A percentile compares a stretch with the other conserved stretches of the same genome.
These are phyloP conservation scores for Hestina assimilis DNA, from an alignment of 1,140 invertebrate genomes.

Conservation along the genomic window DNA sequence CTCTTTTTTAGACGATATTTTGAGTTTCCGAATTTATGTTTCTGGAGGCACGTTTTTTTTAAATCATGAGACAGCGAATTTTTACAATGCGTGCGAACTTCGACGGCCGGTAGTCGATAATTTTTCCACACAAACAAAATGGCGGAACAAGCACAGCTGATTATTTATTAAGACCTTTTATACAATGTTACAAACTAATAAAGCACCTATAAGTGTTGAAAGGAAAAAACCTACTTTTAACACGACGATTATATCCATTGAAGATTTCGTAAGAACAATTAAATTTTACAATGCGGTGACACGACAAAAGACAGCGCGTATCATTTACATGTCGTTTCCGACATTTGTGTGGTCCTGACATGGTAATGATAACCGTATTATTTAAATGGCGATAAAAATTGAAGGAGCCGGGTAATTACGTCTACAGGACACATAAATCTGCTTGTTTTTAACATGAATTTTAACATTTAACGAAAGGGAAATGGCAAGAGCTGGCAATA, in stretches of 20 bases:
- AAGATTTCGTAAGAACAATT: neutral
- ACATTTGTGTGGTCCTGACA: constrained; percentile 3
- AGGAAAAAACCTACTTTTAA: too few relatives aligned
- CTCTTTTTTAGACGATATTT: too few relatives aligned
- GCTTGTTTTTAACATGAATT: neutral
- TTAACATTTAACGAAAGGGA: neutral
- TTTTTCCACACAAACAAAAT: too few relatives aligned
- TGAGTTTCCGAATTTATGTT: too few relatives aligned
- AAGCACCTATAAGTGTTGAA: too few relatives aligned
- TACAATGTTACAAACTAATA: too few relatives aligned
- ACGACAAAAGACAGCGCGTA: neutral
- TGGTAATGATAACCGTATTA: neutral
- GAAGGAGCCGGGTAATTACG: constrained; percentile 1
- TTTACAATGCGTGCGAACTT: too few relatives aligned
- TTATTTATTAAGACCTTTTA: too few relatives aligned
- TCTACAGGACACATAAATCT: neutral
- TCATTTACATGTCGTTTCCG: neutral
- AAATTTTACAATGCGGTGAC: neutral
- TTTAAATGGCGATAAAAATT: constrained; percentile 5
- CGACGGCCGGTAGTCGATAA: too few relatives aligned
- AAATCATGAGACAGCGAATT: too few relatives aligned
- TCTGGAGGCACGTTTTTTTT: too few relatives aligned
- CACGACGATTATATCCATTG: neutral
- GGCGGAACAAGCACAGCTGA: too few relatives aligned
- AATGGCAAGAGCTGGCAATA: neutral